phyloP scores from a whole-genome alignment of 2,888 invertebrate species.

The Geophilus truncorum region DNA sequence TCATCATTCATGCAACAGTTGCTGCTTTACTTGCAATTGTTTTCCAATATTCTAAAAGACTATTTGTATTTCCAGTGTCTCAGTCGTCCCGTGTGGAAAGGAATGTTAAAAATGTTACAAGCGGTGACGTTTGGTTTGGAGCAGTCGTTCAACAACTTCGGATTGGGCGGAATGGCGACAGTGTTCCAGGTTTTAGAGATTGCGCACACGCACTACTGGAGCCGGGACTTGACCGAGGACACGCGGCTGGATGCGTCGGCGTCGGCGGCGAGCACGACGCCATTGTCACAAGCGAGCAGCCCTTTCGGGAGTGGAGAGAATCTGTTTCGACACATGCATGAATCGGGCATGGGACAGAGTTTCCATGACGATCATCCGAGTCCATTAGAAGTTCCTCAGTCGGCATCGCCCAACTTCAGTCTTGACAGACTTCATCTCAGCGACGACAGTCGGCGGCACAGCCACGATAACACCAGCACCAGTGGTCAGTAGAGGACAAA shows the following conservation, averaged over 20 bases:
- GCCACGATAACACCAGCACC: constrained; percentile 32
- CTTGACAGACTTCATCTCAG: constrained; percentile 52
- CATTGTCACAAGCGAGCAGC: constrained; percentile 55
- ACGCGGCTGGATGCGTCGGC: constrained; percentile 43
- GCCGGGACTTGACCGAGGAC: constrained; percentile 67
- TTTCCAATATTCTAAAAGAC: no score
- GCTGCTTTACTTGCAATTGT: no score
- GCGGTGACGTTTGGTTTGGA: constrained; percentile 87
- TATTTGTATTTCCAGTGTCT: constrained; percentile 62
- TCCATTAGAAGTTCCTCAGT: constrained; percentile 40
- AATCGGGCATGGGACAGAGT: constrained; percentile 32
- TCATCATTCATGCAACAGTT: no score
- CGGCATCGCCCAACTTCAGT: constrained; percentile 50
- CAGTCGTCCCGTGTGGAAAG: constrained; percentile 88
- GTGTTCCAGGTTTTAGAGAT: constrained; percentile 96
- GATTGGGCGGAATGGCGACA: constrained; percentile 94
- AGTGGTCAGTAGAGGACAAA: no score
- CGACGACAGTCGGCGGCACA: constrained; percentile 37
- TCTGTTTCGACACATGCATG: constrained; percentile 45
- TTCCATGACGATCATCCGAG: constrained; percentile 38
- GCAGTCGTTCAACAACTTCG: constrained; percentile 85
- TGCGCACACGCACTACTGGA: constrained; percentile 98
- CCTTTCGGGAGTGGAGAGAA: constrained; percentile 66
- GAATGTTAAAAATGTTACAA: constrained; percentile 86
- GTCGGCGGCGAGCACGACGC: constrained; percentile 44